Conservation (phyloP, 2,113 vertebrate species). For the Choloepus hoffmanni region DNA sequence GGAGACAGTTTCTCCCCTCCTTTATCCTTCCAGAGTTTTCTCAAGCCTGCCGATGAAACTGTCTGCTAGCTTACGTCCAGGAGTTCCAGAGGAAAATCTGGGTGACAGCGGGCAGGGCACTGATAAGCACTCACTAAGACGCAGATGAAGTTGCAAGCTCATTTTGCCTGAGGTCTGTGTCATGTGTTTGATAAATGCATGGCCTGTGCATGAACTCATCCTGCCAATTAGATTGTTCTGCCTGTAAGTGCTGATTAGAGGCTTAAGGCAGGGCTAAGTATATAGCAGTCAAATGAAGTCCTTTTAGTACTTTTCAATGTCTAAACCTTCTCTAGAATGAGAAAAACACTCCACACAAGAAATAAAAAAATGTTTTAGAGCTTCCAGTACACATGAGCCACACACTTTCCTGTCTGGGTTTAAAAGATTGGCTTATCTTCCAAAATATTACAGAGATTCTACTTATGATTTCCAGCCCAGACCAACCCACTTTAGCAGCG, state of each 20-base stretch:
- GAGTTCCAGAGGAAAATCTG: not conserved
- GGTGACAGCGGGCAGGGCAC: not conserved
- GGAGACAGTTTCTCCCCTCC: too few relatives aligned
- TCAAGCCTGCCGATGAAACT: not conserved
- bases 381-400: not conserved
- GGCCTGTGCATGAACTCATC: not conserved
- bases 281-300: not conserved
- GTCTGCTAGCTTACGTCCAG: not conserved
- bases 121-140: accelerated
- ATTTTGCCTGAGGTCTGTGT: accelerated
- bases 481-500: not conserved
- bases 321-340: slow-evolving; percentile 2
- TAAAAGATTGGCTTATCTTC: not conserved
- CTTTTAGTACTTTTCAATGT: not conserved
- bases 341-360: not conserved
- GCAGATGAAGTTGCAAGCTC: not conserved
- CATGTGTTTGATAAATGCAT: too few relatives aligned
- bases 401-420: not conserved
- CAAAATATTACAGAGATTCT: not conserved
- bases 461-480: not conserved
- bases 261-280: not conserved
- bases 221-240: not conserved
- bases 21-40: not conserved
- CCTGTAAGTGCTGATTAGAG: not conserved
- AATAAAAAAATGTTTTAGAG: not conserved